Conservation (phyloP, 64 coral and sea anemone genomes). For the Actinia tenebrosa region DNA sequence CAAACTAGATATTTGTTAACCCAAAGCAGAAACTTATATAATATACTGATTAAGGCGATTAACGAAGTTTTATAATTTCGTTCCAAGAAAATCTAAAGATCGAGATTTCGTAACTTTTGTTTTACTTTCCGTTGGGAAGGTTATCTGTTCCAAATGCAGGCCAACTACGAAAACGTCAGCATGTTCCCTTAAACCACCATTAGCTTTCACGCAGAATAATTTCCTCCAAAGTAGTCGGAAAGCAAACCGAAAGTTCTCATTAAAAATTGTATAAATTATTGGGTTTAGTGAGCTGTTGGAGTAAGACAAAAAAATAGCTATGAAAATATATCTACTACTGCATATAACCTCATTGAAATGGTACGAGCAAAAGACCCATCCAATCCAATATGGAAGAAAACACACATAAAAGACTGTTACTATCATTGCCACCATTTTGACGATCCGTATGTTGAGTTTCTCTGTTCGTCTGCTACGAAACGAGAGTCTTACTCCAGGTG, state of each 20-base stretch:
- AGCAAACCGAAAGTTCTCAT: constrained; percentile 49
- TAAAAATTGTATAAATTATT: constrained; percentile 59
- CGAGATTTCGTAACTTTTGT: background rate
- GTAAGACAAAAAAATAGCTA: constrained; percentile 44
- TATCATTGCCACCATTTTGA: constrained; percentile 66
- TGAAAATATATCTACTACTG: constrained; percentile 23
- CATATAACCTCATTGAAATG: constrained; percentile 20
- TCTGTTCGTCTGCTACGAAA: constrained; percentile 33
- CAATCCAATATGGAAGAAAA: constrained; percentile 77
- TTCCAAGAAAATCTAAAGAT: background rate
- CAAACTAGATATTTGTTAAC: no score
- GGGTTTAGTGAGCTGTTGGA: constrained; percentile 76
- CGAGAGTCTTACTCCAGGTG: constrained; percentile 28
- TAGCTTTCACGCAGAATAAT: background rate
- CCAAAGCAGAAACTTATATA: no score
- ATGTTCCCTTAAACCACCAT: background rate
- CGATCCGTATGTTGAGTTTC: constrained; percentile 46
- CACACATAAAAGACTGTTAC: constrained; percentile 59
- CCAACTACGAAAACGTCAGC: background rate
- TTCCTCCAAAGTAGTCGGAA: constrained; percentile 27
- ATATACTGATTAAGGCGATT: no score
- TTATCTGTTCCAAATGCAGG: background rate
- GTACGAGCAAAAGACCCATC: constrained; percentile 58
- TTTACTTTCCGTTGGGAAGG: background rate
- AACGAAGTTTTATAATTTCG: no score